Evolutionary conservation across 2,113 vertebrate species (phyloP), one percentile per base, ranked within the genome.

Genomic region (Picathartes gymnocephalus): DNA sequence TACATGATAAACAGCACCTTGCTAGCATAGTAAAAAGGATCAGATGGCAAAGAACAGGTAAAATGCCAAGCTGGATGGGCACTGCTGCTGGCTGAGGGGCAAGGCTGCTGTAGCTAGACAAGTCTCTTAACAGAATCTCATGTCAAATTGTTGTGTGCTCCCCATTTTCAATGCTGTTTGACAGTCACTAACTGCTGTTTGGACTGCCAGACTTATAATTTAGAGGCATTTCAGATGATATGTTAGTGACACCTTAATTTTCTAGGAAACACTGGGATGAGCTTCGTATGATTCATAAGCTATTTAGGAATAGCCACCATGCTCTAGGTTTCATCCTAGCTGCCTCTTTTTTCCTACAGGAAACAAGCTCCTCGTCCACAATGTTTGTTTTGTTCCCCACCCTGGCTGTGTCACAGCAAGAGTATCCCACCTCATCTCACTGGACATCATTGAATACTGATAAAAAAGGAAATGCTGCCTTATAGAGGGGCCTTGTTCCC

Each of bases 181-280:
- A 74, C 56, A 81, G 80, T 93, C 72, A 73, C 81, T 95, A 90
- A 72, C 82, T 71, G 69, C 82, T 92, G 62, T 92, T 95, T 86
- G 76, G 88, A 56, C 85, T 88, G 85, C 68, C 74, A 93, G 60
- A 40, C 80, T 93, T 88, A 69, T 78, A 96, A 95, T 90, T 88
- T 93, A 86, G 53, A 92, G 72, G 40, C 60, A 81, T 92, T 90
- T 92, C 79, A 88, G 79, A 78, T 93, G 68, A 94, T 86, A 88
- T 62, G 92, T 80, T 94, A 93, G 86, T 73, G 90, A 95, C 79
- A 94, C 88, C 76, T 81, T 95, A 78, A 86, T 95, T 96, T 95
- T 93, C 94, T 83, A 88, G 72, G 80, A 90, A 94, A 88, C 65
- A 83, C 37, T 65, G 86, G 90, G 76, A 85, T 90, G 56, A 93